Percentiles rank a stretch among this genome's conserved stretches.
These are phyloP conservation scores for Saturnia pavonia DNA, from an alignment of 2,888 invertebrate species.

Conservation along the genomic window DNA sequence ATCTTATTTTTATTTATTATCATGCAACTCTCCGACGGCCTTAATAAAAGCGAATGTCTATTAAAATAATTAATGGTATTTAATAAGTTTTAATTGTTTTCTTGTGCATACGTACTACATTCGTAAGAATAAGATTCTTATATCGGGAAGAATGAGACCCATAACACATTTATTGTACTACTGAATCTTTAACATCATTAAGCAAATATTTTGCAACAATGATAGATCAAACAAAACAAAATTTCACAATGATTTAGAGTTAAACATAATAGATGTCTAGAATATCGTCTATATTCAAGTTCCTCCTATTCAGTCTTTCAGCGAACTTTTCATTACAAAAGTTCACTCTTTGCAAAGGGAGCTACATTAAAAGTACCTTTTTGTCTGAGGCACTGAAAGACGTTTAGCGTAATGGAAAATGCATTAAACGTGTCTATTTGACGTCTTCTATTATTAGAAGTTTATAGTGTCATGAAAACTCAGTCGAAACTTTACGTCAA, in stretches of 20 bases:
- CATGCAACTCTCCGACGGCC: too few species aligned
- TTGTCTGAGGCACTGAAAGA: conserved; percentile 6
- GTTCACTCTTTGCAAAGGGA: conserved; percentile 11
- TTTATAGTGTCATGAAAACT: conserved; percentile 11
- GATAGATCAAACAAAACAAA: background rate
- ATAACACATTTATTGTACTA: background rate
- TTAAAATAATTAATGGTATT: too few species aligned
- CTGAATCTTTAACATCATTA: background rate
- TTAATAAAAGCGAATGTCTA: too few species aligned
- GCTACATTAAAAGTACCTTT: conserved; percentile 17
- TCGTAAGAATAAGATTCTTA: too few species aligned
- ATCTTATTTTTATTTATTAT: too few species aligned
- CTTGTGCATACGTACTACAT: too few species aligned
- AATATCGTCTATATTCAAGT: background rate
- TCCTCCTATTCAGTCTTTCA: conserved; percentile 11
- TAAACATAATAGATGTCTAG: background rate
- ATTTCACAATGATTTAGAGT: background rate
- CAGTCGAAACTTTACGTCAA: background rate
- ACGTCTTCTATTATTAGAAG: conserved; percentile 6
- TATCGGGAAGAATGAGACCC: too few species aligned
- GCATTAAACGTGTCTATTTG: conserved; percentile 6
- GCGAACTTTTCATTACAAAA: conserved; percentile 14
- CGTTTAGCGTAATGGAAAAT: conserved; percentile 17
- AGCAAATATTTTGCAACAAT: background rate
- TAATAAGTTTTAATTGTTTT: too few species aligned